These are phyloP conservation scores for Emydura subglobosa DNA, from an alignment of 2,113 vertebrate genomes.

Conservation along the genomic window DNA sequence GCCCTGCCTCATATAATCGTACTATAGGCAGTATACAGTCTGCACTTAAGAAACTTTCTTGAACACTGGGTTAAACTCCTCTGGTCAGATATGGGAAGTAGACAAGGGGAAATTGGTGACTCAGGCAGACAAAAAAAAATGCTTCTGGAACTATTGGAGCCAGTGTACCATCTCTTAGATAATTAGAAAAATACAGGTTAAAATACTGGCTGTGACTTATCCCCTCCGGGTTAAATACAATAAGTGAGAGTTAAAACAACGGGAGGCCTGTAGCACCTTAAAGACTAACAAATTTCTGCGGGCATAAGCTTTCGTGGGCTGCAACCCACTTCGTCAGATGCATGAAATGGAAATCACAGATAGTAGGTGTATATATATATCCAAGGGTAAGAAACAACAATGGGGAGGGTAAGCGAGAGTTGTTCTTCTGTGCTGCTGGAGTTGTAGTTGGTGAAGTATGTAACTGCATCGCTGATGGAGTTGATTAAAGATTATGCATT, in stretches of 20 bases:
- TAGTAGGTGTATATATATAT: no score
- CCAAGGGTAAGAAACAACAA: no score
- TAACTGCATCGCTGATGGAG: neutral
- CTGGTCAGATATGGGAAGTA: neutral
- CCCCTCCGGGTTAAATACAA: neutral
- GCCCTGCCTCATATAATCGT: neutral
- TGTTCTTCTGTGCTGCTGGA: neutral
- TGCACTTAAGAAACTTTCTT: slow-evolving; percentile 2
- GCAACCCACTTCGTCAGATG: no score
- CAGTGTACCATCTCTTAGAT: neutral
- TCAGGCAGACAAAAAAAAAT: neutral
- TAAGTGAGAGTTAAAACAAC: neutral
- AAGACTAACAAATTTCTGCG: no score
- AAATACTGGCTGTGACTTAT: neutral
- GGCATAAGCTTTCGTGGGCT: no score
- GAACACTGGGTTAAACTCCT: neutral
- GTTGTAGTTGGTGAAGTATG: neutral
- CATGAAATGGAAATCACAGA: no score
- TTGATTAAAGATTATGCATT: neutral
- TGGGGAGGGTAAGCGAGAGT: neutral
- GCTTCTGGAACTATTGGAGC: neutral
- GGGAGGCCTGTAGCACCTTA: no score
- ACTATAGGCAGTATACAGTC: fast-evolving
- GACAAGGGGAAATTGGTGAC: neutral
- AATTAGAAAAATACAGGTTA: neutral